phyloP scores from a whole-genome alignment of 1,140 invertebrate genomes.

The Drosophila sp. region DNA sequence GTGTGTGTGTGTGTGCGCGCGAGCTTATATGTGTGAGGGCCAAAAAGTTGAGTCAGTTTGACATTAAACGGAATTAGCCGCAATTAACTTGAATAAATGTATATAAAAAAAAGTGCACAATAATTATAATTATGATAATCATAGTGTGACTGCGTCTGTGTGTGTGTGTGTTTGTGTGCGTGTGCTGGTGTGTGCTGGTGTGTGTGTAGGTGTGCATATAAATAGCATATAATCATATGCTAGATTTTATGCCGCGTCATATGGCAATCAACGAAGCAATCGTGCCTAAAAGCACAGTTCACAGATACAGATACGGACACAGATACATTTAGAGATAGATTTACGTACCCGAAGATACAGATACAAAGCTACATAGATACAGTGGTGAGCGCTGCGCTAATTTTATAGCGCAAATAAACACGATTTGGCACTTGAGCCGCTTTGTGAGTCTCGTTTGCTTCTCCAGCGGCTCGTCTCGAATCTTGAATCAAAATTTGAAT shows the following conservation, averaged over 20 bases:
- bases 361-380: conserved; percentile 14
- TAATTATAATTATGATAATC: conserved; percentile 34
- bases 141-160: conserved; percentile 6
- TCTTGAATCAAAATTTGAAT: conserved; percentile 33
- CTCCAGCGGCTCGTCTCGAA: conserved; percentile 38
- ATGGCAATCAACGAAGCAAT: conserved; percentile 69
- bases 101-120: conserved; percentile 45
- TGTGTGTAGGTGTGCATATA: conserved; percentile 22
- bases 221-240: conserved; percentile 61
- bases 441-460: conserved; percentile 51
- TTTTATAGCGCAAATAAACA: conserved; percentile 81
- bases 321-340: conserved; percentile 27
- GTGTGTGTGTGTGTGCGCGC: conserved; percentile 18
- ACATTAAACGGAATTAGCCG: conserved; percentile 63
- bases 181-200: background rate
- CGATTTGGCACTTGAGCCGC: conserved; percentile 77
- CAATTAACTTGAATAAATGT: conserved; percentile 56
- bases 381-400: conserved; percentile 61
- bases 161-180: conserved; percentile 1
- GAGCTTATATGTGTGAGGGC: conserved; percentile 23
- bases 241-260: conserved; percentile 71
- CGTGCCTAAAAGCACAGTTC: conserved; percentile 55
- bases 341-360: conserved; percentile 6
- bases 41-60: conserved; percentile 39
- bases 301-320: conserved; percentile 28